A percentile compares a stretch with the other conserved stretches of the same genome.
phyloP scores from a whole-genome alignment of 2,797 vertebrate genomes.

The Hyperoplus immaculatus region DNA sequence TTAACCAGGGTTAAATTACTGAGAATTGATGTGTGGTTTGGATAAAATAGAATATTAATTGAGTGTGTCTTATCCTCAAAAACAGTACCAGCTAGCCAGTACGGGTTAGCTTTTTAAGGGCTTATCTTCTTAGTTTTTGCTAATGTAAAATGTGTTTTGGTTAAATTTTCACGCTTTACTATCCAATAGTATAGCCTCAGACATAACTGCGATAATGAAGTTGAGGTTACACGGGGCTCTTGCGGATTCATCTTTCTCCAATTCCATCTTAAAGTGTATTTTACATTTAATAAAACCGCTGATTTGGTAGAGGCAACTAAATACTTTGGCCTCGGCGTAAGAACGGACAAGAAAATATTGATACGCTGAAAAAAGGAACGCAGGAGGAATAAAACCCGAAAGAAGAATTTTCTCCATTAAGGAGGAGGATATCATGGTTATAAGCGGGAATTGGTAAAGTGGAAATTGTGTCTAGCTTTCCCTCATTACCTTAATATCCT shows the following conservation, averaged over 20 bases:
- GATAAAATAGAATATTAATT: constrained; percentile 39
- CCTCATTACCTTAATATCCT: constrained; percentile 74
- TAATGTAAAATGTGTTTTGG: constrained; percentile 24
- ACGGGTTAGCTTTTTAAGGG: constrained; percentile 7
- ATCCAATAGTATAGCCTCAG: constrained; percentile 20
- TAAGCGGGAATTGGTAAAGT: constrained; percentile 39
- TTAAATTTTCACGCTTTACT: constrained; percentile 31
- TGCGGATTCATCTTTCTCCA: constrained; percentile 50
- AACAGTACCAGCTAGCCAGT: constrained; percentile 34
- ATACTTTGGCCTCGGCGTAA: constrained; percentile 67
- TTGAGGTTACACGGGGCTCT: constrained; percentile 38
- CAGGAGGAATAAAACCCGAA: constrained; percentile 54
- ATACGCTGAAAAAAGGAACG: constrained; percentile 68
- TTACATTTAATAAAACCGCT: constrained; percentile 76
- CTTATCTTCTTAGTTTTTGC: neutral
- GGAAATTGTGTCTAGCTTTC: constrained; percentile 60
- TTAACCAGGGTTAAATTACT: constrained; percentile 23
- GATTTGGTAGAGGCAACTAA: constrained; percentile 74
- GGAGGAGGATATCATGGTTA: constrained; percentile 66
- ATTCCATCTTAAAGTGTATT: constrained; percentile 56
- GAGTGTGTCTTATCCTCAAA: constrained; percentile 34
- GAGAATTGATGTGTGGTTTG: constrained; percentile 12
- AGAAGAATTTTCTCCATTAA: constrained; percentile 68
- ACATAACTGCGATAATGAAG: constrained; percentile 44
- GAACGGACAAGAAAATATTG: constrained; percentile 82